A percentile compares a stretch with the other conserved stretches of the same genome.
phyloP scores from a whole-genome alignment of 2,888 invertebrate genomes.

The Lasioglossum lativentre region DNA sequence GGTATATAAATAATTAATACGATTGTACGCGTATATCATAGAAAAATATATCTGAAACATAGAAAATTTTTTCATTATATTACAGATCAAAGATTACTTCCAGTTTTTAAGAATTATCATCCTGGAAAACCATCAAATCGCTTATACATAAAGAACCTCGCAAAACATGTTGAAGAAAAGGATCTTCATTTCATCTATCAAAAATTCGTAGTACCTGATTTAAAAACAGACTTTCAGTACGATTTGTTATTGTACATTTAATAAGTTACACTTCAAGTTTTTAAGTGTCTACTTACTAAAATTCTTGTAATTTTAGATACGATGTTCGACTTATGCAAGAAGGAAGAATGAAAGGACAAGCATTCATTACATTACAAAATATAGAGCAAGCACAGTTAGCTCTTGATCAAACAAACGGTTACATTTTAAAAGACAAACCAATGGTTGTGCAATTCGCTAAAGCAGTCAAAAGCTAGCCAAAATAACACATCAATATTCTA shows the following conservation, averaged over 20 bases:
- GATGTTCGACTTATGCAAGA: slow-evolving; percentile 95
- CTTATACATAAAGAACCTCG: slow-evolving; percentile 96
- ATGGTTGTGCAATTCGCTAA: slow-evolving; percentile 95
- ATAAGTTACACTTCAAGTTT: not conserved
- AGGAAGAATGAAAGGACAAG: slow-evolving; percentile 98
- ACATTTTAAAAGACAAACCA: slow-evolving; percentile 93
- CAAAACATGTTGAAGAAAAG: slow-evolving; percentile 91
- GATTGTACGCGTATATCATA: not conserved
- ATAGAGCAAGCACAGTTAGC: slow-evolving; percentile 90
- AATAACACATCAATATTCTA: not conserved
- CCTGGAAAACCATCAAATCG: slow-evolving; percentile 92
- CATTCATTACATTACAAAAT: slow-evolving; percentile 94
- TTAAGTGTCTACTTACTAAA: slow-evolving; percentile 15
- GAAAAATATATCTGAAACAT: slow-evolving; percentile 16
- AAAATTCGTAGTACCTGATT: slow-evolving; percentile 86
- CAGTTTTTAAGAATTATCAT: slow-evolving; percentile 95
- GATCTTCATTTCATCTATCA: slow-evolving; percentile 92
- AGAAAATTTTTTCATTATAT: slow-evolving; percentile 47
- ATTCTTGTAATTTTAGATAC: slow-evolving; percentile 84
- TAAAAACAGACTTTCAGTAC: slow-evolving; percentile 78
- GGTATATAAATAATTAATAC: not conserved
- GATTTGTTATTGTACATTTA: slow-evolving; percentile 25
- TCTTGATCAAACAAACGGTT: slow-evolving; percentile 94
- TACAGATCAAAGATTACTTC: slow-evolving; percentile 89
- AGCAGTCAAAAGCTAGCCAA: slow-evolving; percentile 70